Evolutionary conservation across 2,888 invertebrate species (phyloP), one percentile per base, ranked within the genome.

Genomic region (Belgica antarctica): DNA sequence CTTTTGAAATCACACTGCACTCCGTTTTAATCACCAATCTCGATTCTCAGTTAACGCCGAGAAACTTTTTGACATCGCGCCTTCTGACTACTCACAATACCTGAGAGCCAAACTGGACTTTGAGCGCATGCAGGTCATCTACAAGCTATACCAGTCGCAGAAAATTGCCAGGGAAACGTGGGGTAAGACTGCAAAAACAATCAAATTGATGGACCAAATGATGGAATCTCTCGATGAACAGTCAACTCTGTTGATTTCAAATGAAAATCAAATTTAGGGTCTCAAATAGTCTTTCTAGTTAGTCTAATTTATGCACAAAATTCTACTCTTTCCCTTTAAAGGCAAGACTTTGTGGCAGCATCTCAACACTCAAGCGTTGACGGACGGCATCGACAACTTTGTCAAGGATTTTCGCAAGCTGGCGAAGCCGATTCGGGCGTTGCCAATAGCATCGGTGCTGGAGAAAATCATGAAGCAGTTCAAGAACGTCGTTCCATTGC

Each of bases 391-490:
- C 75, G 94, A 96, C 73, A 85, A 84, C 73, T 94, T 89, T 80
- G 82, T 94, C 72, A 89, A 87, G 75, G 89, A 89, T 74, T 90
- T 89, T 75, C 83, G 90, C 69, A 89, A 87, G 77, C 79, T 95
- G 71, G 85, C 92, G 0, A 88, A 88, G 76, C 77, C 77, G 22
- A 83, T 87, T 1, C 81, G 82, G 70, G 75, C 76, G 19, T 81
- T 86, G 72, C 79, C 83, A 0, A 86, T 89, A 1, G 94, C 89
- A 0, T 76, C 84, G 72, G 85, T 85, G 73, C 77, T 96, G 22
- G 90, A 94, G 72, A 78, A 87, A n/a, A 88, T 88, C 75, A 90
- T 96, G 92, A 91, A 89, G 75, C 90, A 90, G 75, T 96, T 96
- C 81, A 90, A 90, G 76, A 87, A 87, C 73, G 88, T 92, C 0